Conservation (phyloP, 2,113 vertebrate species). For the Myrmecobius fasciatus region DNA sequence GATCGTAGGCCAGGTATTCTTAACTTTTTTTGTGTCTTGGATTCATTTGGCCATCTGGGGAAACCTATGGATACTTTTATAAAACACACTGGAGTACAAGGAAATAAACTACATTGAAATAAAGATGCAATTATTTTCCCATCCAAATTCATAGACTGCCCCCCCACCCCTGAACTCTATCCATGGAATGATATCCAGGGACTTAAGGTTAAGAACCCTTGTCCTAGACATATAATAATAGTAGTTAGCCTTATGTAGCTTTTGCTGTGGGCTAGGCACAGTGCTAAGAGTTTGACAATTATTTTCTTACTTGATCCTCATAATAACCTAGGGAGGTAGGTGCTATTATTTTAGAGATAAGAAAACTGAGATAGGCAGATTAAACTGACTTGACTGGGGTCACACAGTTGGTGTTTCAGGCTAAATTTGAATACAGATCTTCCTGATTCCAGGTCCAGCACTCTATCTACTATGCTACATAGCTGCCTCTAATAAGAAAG, state of each 20-base stretch:
- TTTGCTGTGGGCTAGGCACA: background rate
- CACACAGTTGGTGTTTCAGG: background rate
- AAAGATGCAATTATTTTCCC: background rate
- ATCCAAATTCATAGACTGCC: too few relatives aligned
- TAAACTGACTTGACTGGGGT: background rate
- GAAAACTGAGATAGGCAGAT: background rate
- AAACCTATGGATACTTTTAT: too few relatives aligned
- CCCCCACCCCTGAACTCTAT: too few relatives aligned
- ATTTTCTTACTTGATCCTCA: slow-evolving; percentile 1
- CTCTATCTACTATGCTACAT: background rate
- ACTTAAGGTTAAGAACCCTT: too few relatives aligned
- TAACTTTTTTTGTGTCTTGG: background rate
- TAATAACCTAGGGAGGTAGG: background rate
- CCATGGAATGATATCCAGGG: too few relatives aligned
- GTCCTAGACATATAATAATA: background rate
- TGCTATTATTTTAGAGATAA: slow-evolving; percentile 5
- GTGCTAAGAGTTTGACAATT: background rate
- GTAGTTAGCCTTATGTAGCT: background rate
- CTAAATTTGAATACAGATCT: background rate
- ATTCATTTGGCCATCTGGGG: background rate
- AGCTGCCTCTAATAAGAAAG: too few relatives aligned
- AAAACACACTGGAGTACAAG: background rate
- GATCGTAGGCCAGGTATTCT: background rate
- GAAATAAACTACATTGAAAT: background rate
- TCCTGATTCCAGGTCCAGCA: background rate